Conservation (phyloP, 64 coral and sea anemone species). For the Montipora capricornis region DNA sequence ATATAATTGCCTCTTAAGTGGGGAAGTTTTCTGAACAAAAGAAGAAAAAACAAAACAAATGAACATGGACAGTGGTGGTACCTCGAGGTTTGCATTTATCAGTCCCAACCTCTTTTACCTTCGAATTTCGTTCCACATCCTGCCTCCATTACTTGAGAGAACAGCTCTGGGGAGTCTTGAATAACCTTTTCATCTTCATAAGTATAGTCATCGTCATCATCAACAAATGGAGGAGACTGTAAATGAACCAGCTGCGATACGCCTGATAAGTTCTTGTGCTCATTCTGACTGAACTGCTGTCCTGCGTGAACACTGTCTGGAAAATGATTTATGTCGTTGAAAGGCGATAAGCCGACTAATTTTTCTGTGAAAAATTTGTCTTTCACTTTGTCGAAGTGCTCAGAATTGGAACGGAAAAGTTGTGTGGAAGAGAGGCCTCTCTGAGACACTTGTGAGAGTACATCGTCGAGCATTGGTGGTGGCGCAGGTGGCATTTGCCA, state of each 20-base stretch:
- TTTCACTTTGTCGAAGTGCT: conserved; percentile 25
- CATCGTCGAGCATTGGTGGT: conserved; percentile 63
- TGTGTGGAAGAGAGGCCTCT: conserved; percentile 71
- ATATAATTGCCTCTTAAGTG: too few species aligned
- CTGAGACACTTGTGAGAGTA: conserved; percentile 77
- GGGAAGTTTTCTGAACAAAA: too few species aligned
- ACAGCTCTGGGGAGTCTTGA: conserved; percentile 70
- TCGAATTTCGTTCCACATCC: neutral
- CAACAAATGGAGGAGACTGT: neutral
- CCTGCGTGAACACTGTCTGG: neutral
- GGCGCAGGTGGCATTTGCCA: conserved; percentile 44
- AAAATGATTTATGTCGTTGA: neutral
- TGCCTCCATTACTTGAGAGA: conserved; percentile 2
- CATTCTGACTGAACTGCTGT: neutral
- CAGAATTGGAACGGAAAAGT: conserved; percentile 68
- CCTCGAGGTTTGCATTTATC: too few species aligned
- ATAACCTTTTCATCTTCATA: conserved; percentile 13
- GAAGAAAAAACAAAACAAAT: too few species aligned
- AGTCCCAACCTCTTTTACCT: neutral
- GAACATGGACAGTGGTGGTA: too few species aligned
- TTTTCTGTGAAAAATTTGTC: neutral
- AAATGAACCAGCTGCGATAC: neutral
- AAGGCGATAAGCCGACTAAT: neutral
- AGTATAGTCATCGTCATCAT: conserved; percentile 9
- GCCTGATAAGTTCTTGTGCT: neutral